phyloP scores from a whole-genome alignment of 2,888 invertebrate species.

The Chloroclystis v-ata region DNA sequence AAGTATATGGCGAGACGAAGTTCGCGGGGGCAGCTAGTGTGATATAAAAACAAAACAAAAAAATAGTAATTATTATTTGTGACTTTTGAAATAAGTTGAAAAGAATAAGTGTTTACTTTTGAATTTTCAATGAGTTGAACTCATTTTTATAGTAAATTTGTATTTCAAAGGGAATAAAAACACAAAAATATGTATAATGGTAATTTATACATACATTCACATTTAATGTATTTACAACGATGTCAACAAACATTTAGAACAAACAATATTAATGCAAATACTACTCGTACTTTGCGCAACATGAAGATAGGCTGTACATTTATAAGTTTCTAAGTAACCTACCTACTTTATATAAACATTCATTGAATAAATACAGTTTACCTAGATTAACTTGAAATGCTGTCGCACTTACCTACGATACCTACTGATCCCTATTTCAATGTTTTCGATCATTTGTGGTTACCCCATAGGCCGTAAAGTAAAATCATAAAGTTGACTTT shows the following conservation, averaged over 20 bases:
- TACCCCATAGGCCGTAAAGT: constrained; percentile 41
- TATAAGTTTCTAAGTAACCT: constrained; percentile 24
- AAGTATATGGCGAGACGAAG: too few species aligned
- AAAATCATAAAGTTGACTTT: constrained; percentile 19
- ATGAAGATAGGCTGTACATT: constrained; percentile 48
- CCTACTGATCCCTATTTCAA: constrained; percentile 48
- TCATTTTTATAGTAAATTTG: too few species aligned
- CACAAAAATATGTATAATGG: constrained; percentile 14
- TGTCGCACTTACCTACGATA: constrained; percentile 19
- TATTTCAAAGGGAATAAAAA: too few species aligned
- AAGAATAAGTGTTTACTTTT: too few species aligned
- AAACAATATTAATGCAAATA: constrained; percentile 16
- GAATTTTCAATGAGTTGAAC: too few species aligned
- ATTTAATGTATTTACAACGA: constrained; percentile 62
- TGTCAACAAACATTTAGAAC: constrained; percentile 51
- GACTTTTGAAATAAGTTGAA: too few species aligned
- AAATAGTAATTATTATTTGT: too few species aligned
- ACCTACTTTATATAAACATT: not conserved
- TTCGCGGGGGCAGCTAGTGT: too few species aligned
- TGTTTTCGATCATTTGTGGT: constrained; percentile 27
- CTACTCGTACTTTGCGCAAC: constrained; percentile 33
- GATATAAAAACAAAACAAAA: too few species aligned
- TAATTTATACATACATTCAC: constrained; percentile 25
- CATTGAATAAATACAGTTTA: constrained; percentile 24
- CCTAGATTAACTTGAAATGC: not conserved